Evolutionary conservation across 2,888 invertebrate species (phyloP).

Genomic region (Nymphalis polychloros): DNA sequence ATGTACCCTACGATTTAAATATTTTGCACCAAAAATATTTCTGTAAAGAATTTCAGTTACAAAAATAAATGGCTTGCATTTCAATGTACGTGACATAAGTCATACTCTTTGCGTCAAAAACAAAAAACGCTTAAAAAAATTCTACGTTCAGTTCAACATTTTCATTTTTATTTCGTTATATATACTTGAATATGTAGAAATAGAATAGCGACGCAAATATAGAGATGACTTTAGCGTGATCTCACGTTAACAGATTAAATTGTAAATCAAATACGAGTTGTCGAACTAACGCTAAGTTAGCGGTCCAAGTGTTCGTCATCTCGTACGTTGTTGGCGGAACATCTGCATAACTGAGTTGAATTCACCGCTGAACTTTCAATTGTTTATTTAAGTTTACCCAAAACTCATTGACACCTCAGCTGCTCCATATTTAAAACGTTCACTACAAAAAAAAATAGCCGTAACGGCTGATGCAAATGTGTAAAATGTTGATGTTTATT

Average conservation of each 20-base stretch:
- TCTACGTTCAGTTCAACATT: no score
- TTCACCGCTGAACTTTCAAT: background rate
- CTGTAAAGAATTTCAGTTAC: no score
- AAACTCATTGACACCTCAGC: background rate
- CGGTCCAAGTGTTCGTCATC: slow-evolving; percentile 8
- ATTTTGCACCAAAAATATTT: no score
- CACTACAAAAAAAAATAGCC: background rate
- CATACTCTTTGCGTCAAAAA: background rate
- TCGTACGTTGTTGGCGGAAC: slow-evolving; percentile 1
- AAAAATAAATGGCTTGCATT: no score
- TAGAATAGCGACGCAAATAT: no score
- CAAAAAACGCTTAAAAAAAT: no score
- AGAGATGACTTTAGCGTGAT: background rate
- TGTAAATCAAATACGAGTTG: slow-evolving; percentile 27
- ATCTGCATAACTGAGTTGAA: slow-evolving; percentile 15
- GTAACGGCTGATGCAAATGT: no score
- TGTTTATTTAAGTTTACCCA: slow-evolving; percentile 9
- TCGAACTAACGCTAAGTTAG: slow-evolving; percentile 5
- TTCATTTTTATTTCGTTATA: no score
- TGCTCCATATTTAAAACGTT: background rate
- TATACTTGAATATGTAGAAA: no score
- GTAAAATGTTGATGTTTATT: no score
- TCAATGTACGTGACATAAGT: no score
- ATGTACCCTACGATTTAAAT: no score
- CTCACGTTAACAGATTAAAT: slow-evolving; percentile 18